Evolutionary conservation across 2,888 invertebrate species (phyloP).

Genomic region (Actias luna): DNA sequence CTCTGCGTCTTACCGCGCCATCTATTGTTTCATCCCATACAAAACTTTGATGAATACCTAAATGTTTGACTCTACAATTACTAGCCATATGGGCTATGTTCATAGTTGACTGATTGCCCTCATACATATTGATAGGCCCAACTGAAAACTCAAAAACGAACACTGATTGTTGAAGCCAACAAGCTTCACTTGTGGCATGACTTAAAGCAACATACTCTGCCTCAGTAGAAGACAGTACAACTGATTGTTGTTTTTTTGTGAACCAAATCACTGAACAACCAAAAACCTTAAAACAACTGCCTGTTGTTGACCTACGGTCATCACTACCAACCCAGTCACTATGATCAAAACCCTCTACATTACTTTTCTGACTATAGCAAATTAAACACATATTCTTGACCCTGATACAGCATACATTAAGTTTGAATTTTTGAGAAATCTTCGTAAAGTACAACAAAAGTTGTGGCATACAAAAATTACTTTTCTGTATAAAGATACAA

Average conservation of each 20-base stretch:
- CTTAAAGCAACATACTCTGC: conserved; percentile 22
- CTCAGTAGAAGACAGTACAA: conserved; percentile 23
- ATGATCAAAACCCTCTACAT: background rate
- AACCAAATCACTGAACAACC: conserved; percentile 19
- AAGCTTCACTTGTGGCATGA: conserved; percentile 20
- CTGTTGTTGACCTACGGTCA: conserved; percentile 19
- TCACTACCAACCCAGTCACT: conserved; percentile 21
- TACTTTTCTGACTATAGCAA: background rate
- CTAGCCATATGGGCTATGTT: conserved; percentile 18
- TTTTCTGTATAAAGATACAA: background rate
- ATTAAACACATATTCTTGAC: too few relatives aligned
- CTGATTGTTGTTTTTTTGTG: conserved; percentile 20
- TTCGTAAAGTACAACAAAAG: background rate
- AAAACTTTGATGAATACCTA: background rate
- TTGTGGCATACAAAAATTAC: background rate
- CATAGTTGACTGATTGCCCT: conserved; percentile 20
- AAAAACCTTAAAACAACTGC: conserved; percentile 18
- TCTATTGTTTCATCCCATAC: too few relatives aligned
- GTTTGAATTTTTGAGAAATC: background rate
- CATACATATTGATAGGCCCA: conserved; percentile 11
- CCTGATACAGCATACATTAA: too few relatives aligned
- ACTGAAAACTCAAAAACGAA: background rate
- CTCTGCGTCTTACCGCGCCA: too few relatives aligned
- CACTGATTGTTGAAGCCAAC: conserved; percentile 16
- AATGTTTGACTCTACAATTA: conserved; percentile 14